Evolutionary conservation across 1,140 invertebrate genomes (phyloP), one percentile per base, ranked within the genome.

Genomic region (Oedothorax gibbosus): DNA sequence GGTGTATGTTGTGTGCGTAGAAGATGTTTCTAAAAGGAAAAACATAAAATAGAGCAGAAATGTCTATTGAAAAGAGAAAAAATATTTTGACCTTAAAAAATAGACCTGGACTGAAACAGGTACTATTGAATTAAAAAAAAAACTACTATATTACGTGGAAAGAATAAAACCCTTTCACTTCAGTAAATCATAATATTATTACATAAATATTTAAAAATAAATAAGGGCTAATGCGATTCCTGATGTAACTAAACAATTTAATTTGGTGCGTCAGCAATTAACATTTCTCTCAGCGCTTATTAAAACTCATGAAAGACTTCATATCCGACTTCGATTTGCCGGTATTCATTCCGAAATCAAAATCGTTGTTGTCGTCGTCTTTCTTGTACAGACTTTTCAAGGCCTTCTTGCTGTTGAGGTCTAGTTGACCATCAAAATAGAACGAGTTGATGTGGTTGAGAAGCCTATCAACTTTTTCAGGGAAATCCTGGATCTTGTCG

Each of bases 371-470:
- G 35, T 80, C 77, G 12, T 80, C 79, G 60, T 86, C 85, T 80
- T 80, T 86, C 53, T 80, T 81, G 56, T 80, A 86, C 2, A 87
- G 72, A 18, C 69, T 87, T 69, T 87, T 87, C 9, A 87, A 35
- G 10, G 80, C 76, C 11, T 88, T 87, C 62, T 89, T 89, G 69
- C 86, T 88, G 50, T 80, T 87, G n/a, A 89, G 54, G 75, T 89
- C 88, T 12, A 90, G 85, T 14, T 87, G 86, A 9, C 89, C 89
- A 50, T 89, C 88, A 86, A 90, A 91, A 88, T 91, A 91, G 0
- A 90, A 88, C 10, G 89, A 87, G 81, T 90, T 91, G 60, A 92
- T 90, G 80, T 90, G 89, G 64, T 91, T 87, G n/a, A 91, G 80
- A 51, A 92, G 88, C 49, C 88, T 87, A 79, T 91, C 90, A 21